Conservation (phyloP, 1,140 invertebrate genomes). For the Drosophila baimaii region DNA sequence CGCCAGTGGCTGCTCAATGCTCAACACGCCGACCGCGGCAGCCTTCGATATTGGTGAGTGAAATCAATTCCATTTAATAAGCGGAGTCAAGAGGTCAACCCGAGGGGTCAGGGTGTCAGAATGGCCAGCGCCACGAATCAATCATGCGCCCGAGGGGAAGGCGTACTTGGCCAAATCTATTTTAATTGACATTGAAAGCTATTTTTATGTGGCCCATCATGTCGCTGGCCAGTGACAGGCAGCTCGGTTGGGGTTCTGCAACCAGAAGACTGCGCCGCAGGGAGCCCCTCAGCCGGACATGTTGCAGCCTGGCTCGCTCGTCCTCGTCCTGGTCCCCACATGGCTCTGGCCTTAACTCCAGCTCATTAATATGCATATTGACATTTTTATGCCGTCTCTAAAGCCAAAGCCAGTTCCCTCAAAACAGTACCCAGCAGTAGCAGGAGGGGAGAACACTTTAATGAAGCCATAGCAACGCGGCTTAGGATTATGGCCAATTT, state of each 20-base stretch:
- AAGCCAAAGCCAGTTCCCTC: constrained; percentile 36
- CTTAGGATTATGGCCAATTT: constrained; percentile 69
- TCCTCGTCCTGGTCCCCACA: constrained; percentile 10
- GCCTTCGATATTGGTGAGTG: constrained; percentile 82
- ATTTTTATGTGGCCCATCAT: constrained; percentile 70
- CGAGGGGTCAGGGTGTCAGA: not conserved
- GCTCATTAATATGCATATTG: constrained; percentile 77
- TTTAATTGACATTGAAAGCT: constrained; percentile 78
- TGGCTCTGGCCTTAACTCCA: constrained; percentile 9
- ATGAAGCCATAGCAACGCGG: constrained; percentile 66
- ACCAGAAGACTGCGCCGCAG: constrained; percentile 28
- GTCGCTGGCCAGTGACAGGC: constrained; percentile 50
- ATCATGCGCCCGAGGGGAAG: constrained; percentile 19
- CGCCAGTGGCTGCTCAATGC: constrained; percentile 66
- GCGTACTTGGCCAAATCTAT: constrained; percentile 44
- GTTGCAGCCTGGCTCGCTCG: constrained; percentile 18
- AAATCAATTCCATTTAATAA: constrained; percentile 18
- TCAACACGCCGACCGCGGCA: constrained; percentile 62
- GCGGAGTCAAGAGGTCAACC: constrained; percentile 22
- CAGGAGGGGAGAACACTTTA: constrained; percentile 46
- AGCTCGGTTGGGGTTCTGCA: constrained; percentile 50
- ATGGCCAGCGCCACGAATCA: constrained; percentile 40
- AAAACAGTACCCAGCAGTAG: too few species aligned
- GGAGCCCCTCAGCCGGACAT: constrained; percentile 31
- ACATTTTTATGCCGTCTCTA: constrained; percentile 69